A percentile compares a stretch with the other conserved stretches of the same genome.
Evolutionary conservation across 2,797 vertebrate species (phyloP).

Genomic region (Scarus forsteni): DNA sequence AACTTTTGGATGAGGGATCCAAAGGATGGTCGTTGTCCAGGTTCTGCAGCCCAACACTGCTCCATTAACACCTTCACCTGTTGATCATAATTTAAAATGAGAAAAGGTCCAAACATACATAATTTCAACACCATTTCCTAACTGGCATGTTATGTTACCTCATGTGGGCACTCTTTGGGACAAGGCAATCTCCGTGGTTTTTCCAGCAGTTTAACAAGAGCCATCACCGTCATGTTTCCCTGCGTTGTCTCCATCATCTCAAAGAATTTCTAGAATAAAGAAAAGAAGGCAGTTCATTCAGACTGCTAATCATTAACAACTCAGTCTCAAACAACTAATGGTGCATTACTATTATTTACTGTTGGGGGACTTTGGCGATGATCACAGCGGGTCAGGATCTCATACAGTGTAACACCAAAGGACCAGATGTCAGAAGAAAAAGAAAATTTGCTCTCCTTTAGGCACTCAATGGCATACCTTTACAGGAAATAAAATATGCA

Average conservation of each 20-base stretch:
- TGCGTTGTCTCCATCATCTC: constrained; percentile 86
- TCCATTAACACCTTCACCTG: constrained; percentile 86
- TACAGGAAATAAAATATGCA: neutral
- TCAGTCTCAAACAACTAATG: neutral
- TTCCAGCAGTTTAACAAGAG: constrained; percentile 87
- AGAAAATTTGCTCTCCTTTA: constrained; percentile 93
- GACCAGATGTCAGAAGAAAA: constrained; percentile 95
- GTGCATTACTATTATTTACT: constrained; percentile 77
- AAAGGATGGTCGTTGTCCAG: constrained; percentile 87
- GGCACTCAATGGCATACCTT: constrained; percentile 95
- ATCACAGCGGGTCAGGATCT: constrained; percentile 92
- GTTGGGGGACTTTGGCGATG: constrained; percentile 85
- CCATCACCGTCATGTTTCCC: constrained; percentile 87
- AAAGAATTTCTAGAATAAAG: constrained; percentile 85
- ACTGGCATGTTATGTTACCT: constrained; percentile 77
- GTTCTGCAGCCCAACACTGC: constrained; percentile 88
- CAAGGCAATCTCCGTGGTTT: constrained; percentile 82
- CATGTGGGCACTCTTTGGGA: constrained; percentile 86
- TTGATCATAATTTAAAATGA: constrained; percentile 2
- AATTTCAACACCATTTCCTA: neutral
- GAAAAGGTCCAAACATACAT: neutral
- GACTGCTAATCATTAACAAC: neutral
- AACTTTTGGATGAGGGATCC: constrained; percentile 83
- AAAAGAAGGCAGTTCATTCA: constrained; percentile 6
- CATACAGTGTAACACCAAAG: constrained; percentile 94